Percentiles rank a stretch among this genome's conserved stretches.
Evolutionary conservation across 2,797 vertebrate genomes (phyloP).

Genomic region (Alosa sapidissima): DNA sequence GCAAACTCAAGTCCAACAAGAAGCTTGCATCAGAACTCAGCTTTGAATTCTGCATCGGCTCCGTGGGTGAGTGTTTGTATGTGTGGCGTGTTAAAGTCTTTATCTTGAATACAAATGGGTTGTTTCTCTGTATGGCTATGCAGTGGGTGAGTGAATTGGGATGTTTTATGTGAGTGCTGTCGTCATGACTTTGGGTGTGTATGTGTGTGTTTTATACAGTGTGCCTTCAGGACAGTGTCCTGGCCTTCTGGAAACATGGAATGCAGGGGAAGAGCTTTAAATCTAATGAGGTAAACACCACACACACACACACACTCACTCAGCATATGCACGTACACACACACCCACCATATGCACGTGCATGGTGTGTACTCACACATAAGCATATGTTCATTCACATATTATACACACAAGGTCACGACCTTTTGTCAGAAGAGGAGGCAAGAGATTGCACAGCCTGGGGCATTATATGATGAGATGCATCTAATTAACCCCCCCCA

Average conservation of each 20-base stretch:
- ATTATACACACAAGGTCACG: neutral
- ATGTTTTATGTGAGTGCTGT: neutral
- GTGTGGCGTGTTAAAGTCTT: neutral
- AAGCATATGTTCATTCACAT: neutral
- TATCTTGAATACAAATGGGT: neutral
- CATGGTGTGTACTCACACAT: neutral
- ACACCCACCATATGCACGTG: neutral
- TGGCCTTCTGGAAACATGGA: slow-evolving; percentile 99
- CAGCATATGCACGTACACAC: neutral
- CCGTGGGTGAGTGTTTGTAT: slow-evolving; percentile 83
- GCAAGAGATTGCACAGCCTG: neutral
- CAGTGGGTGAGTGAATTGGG: slow-evolving; percentile 19
- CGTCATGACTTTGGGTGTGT: slow-evolving; percentile 25
- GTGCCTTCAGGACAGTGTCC: slow-evolving; percentile 96
- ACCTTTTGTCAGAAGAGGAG: neutral
- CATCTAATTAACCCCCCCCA: neutral
- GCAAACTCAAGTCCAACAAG: slow-evolving; percentile 94
- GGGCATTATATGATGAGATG: neutral
- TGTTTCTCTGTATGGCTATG: slow-evolving; percentile 20
- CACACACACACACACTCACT: neutral
- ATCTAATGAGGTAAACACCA: slow-evolving; percentile 87
- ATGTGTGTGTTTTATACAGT: slow-evolving; percentile 73
- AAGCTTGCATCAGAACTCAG: slow-evolving; percentile 96
- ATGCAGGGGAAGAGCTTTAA: slow-evolving; percentile 99
- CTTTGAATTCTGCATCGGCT: slow-evolving; percentile 95